Evolutionary conservation across 2,888 invertebrate genomes (phyloP), one percentile per base, ranked within the genome.

Genomic region (Aphodius sticticus): DNA sequence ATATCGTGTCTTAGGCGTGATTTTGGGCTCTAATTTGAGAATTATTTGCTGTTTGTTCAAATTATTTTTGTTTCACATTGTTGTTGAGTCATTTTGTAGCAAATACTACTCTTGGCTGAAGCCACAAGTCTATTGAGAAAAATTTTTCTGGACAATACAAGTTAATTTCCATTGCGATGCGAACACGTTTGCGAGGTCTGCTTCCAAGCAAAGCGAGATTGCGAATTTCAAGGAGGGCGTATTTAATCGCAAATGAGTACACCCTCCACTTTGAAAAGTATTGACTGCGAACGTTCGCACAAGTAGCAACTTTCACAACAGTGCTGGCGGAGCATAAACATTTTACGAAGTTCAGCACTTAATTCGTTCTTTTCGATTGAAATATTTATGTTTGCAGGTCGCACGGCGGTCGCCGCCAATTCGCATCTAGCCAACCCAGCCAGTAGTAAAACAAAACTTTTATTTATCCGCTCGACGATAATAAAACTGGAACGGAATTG

Each of bases 391-490:
- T 36, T 16, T n/a, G 74, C 35, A 74, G 35, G 53, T 53, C 53
- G 53, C 26, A 53, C 53, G 53, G 53, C 35, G 35, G 26, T 35
- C 6, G 74, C n/a, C 16, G 16, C 37, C 36, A 35, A 37, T 74
- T 74, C 74, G 74, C 35, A 74, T 26, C 74, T 37, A 36, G 6
- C 15, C 74, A 35, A n/a, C 26, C 26, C 12, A 53, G 53, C 53
- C 53, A 53, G 53, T 53, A 26, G 74, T 74, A 74, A 26, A 74
- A 74, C 74, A 74, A 74, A 74, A 74, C 74, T 74, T 74, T 74
- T 74, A 71, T 71, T 71, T 36, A n/a, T 36, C 74, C 36, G n/a
- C 36, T 36, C 36, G 35, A 74, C 36, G 74, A 74, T 37, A 74
- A 53, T 53, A 53, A 53, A 53, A 53, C 53, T 53, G 53, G 53